Evolutionary conservation across 35 echinoderm and acorn worm genomes (phyloP), one percentile per base, ranked within the genome.

Genomic region (Heliocidaris erythrogramma): DNA sequence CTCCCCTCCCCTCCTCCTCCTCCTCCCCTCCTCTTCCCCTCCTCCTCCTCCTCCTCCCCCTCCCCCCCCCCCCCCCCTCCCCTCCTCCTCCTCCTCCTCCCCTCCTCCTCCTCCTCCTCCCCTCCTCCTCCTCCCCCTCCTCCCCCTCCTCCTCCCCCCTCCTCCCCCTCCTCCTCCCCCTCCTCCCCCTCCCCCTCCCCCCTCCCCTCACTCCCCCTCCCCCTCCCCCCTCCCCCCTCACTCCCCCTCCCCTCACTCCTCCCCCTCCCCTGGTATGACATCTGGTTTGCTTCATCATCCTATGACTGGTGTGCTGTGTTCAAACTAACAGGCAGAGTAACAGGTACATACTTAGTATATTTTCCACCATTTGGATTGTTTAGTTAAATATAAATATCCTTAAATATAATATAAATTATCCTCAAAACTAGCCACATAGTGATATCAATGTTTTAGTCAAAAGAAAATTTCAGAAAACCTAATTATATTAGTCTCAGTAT

Each of bases 281-380:
- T 89, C 31, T 32, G 87, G 87, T 89, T 12, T 89, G 31, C 87
- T 89, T 49, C 16, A 48, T 27, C 91, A 56, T 59, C 27, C 27
- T 86, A 32, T 42, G 32, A 24, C 87, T 89, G 87, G 11, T 48
- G 87, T 78, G 65, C 5, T 78, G 48, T 49, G 29, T 27, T 17
- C n/a, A 42, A 92, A 35, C 59, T 92, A 32, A 65, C 92, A 60
- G 30, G 30, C 65, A 78, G 65, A 78, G 65, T 78, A 27, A 78
- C 65, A 78, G 65, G 65, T 78, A 78, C 27, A 78, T 78, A 27
- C 21, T 78, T 78, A 78, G 65, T n/a, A 27, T 78, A 78, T 18
- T 5, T 78, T 78, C 3, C 27, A 27, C 21, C 27, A 7, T 78
- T 78, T 24, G 7, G 21, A 78, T 56, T 14, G 59, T 60, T 42